Percentiles rank a stretch among this genome's conserved stretches.
phyloP scores from a whole-genome alignment of 2,888 invertebrate genomes.

The Hypolimnas misippus region DNA sequence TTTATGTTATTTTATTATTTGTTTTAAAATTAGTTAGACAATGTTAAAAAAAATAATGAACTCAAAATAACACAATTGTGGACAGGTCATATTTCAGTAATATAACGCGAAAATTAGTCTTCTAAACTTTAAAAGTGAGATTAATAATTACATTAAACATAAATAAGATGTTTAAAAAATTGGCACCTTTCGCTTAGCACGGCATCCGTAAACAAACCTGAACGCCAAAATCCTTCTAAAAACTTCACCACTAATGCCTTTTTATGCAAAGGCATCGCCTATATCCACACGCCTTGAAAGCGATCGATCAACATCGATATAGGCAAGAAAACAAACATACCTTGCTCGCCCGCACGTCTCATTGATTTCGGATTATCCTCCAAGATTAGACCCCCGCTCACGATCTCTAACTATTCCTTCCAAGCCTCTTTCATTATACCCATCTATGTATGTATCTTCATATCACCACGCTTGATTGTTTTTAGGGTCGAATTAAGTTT shows the following conservation, averaged over 20 bases:
- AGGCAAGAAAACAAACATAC: constrained; percentile 45
- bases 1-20: too few relatives aligned
- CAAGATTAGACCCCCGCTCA: constrained; percentile 62
- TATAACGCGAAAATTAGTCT: too few relatives aligned
- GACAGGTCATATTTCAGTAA: too few relatives aligned
- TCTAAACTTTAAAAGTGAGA: too few relatives aligned
- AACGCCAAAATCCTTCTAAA: constrained; percentile 20
- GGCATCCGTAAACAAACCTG: constrained; percentile 13
- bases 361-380: constrained; percentile 70
- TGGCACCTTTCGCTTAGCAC: too few relatives aligned
- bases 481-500: constrained; percentile 21
- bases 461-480: constrained; percentile 37
- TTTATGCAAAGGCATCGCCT: constrained; percentile 40
- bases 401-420: constrained; percentile 53
- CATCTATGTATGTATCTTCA: constrained; percentile 35
- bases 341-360: constrained; percentile 52
- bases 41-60: too few relatives aligned
- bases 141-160: too few relatives aligned
- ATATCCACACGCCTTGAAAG: constrained; percentile 35
- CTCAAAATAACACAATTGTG: too few relatives aligned
- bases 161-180: too few relatives aligned
- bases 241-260: constrained; percentile 28
- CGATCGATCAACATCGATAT: constrained; percentile 46
- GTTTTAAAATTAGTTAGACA: too few relatives aligned
- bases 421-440: constrained; percentile 52